Evolutionary conservation across 2,888 invertebrate genomes (phyloP).

Genomic region (Chrysotoxum bicinctum): DNA sequence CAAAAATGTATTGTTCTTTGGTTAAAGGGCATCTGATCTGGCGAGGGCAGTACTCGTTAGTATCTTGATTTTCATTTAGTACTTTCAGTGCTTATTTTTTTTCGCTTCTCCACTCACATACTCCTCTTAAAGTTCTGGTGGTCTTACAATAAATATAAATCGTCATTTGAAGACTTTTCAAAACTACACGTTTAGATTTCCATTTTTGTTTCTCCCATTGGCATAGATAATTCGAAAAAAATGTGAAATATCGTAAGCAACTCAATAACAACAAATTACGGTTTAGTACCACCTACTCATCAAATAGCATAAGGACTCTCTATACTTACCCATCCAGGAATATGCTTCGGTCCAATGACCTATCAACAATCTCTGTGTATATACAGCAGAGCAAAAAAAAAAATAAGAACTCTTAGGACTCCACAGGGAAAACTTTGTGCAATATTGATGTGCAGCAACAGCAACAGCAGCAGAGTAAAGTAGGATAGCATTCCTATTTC

Average conservation of each 20-base stretch:
- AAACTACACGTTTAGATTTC: constrained; percentile 5
- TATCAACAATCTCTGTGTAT: constrained; percentile 11
- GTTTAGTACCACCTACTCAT: neutral
- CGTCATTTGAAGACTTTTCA: neutral
- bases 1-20: too few relatives aligned
- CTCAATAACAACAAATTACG: neutral
- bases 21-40: neutral
- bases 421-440: constrained; percentile 11
- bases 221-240: neutral
- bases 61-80: neutral
- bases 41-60: neutral
- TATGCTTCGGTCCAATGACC: constrained; percentile 41
- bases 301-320: neutral
- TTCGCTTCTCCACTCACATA: too few relatives aligned
- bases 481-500: constrained; percentile 62
- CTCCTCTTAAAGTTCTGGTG: neutral
- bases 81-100: neutral
- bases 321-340: neutral
- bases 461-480: neutral
- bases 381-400: neutral
- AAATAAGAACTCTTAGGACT: constrained; percentile 8
- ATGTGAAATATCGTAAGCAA: neutral
- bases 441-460: constrained; percentile 33
- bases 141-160: neutral
- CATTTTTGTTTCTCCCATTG: neutral